phyloP scores from a whole-genome alignment of 2,888 invertebrate species.

The Uropetala carovei region DNA sequence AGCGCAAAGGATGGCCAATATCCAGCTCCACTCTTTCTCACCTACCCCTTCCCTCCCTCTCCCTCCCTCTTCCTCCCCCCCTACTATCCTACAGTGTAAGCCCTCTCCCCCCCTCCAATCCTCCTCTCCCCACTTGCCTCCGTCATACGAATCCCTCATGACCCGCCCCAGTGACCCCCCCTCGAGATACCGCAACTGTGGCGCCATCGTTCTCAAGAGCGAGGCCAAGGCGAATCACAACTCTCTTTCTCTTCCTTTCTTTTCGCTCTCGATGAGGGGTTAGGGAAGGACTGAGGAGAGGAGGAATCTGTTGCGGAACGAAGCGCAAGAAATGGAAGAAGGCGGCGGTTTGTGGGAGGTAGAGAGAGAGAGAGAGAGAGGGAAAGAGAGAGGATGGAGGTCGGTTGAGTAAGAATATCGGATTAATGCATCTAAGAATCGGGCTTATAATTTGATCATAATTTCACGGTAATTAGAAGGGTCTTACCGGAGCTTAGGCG shows the following conservation, averaged over 20 bases:
- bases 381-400: not conserved
- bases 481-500: no score
- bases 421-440: no score
- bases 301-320: not conserved
- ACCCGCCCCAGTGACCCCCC: not conserved
- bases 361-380: no score
- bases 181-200: not conserved
- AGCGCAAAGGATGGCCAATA: no score
- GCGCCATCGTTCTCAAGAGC: not conserved
- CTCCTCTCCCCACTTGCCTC: no score
- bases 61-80: not conserved
- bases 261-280: not conserved
- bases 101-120: not conserved
- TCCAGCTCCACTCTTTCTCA: not conserved
- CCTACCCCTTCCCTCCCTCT: not conserved
- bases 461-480: no score
- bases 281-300: not conserved
- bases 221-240: constrained; percentile 15
- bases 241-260: not conserved
- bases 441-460: no score
- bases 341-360: not conserved
- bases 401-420: no score
- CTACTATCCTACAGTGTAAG: not conserved
- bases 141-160: not conserved
- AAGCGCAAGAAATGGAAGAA: not conserved